Base-by-base conservation (phyloP, 2,888 invertebrate genomes). In the Philhelius pedissequus region DNA sequence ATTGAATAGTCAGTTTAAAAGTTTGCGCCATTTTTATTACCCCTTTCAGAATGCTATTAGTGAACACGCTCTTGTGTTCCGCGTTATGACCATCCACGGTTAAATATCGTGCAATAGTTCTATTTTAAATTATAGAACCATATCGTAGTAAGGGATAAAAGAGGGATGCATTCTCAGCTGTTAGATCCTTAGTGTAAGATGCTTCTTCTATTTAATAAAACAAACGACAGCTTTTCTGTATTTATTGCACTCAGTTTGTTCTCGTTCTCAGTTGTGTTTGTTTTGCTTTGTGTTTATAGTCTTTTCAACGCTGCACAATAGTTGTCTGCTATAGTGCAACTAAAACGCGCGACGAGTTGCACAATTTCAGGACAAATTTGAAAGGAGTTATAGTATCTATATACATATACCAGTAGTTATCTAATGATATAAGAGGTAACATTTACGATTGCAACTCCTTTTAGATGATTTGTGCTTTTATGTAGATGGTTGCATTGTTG, bases 141-240 rank as follows among this genome's bases (percentile, higher is more conserved):
- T 68, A 60, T 38, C 38, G 30, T 20, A 27, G 13, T n/a, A 18
- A 25, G 13, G 9, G 32, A n/a, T 35, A 13, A n/a, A 35, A 25
- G n/a, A n/a, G n/a, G 35, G 40, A 43, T 15, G 54, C 25, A 22
- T 22, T 13, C 60, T 38, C 20, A 38, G 50, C 8, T 48, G 1
- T 40, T 56, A 22, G 54, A 30, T 48, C 38, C 38, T 25, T 43
- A 40, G 45, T 64, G 13, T 58, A 74, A 75, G 71, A 76, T 43
- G 60, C 58, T 66, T 32, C 25, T 60, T 25, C 60, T 38, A 71
- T 76, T 82, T 71, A 82, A 82, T 82, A 82, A 77, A 82, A 60
- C 71, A 77, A 82, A 82, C 60, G 77, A 82, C 71, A 77, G 66
- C 66, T 82, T 62, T 71, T 82, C 71, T 60, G 71, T 82, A 68